Conservation (phyloP, 1,140 invertebrate genomes). For the Platorchestia sp. region DNA sequence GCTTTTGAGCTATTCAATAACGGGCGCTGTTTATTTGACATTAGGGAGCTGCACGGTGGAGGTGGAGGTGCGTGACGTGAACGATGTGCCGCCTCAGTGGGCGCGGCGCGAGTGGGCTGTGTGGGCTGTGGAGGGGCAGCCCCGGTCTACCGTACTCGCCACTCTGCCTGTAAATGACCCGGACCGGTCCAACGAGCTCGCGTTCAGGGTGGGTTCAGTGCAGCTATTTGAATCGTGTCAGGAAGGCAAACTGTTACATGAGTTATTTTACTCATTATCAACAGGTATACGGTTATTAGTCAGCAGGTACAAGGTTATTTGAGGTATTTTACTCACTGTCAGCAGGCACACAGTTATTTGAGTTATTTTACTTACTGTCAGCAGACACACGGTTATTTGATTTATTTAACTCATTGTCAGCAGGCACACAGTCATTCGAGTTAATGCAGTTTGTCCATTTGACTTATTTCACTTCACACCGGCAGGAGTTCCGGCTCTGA, state of each 20-base stretch:
- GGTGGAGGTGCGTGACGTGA: slow-evolving; percentile 54
- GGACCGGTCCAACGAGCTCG: slow-evolving; percentile 53
- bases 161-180: slow-evolving; percentile 49
- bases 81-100: slow-evolving; percentile 56
- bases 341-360: too few relatives aligned
- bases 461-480: background rate
- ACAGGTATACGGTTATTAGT: too few relatives aligned
- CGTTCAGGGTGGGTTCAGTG: slow-evolving; percentile 46
- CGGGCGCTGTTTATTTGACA: background rate
- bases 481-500: background rate
- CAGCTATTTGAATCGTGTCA: background rate
- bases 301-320: too few relatives aligned
- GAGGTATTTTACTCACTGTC: too few relatives aligned
- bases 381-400: too few relatives aligned
- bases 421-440: too few relatives aligned
- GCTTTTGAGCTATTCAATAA: background rate
- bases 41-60: slow-evolving; percentile 54
- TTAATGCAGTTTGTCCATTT: too few relatives aligned
- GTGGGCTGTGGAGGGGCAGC: slow-evolving; percentile 35
- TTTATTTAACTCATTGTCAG: too few relatives aligned
- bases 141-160: background rate
- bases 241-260: too few relatives aligned
- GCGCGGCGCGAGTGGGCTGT: slow-evolving; percentile 45
- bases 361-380: too few relatives aligned
- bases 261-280: too few relatives aligned